Evolutionary conservation across 1,140 invertebrate species (phyloP).

Genomic region (Helicoverpa zea): DNA sequence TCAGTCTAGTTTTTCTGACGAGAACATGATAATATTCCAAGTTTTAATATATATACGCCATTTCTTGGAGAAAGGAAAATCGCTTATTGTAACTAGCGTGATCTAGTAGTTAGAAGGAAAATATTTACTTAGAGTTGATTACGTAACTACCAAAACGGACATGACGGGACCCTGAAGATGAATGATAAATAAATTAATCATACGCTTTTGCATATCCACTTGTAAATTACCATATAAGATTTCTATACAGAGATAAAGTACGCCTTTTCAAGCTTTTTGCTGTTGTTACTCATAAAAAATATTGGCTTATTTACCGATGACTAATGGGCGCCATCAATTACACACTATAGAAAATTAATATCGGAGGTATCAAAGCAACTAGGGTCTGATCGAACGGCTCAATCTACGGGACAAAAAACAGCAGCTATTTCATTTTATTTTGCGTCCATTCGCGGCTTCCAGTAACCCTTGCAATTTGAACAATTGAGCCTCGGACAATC

Average conservation of each 20-base stretch:
- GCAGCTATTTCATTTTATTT: constrained; percentile 30
- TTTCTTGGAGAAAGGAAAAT: too few relatives aligned
- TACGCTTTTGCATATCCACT: neutral
- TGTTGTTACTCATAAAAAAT: constrained; percentile 1
- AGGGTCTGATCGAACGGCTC: constrained; percentile 4
- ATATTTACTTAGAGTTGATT: too few relatives aligned
- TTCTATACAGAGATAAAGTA: neutral
- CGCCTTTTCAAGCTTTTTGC: constrained; percentile 14
- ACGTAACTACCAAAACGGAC: neutral
- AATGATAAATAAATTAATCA: constrained; percentile 9
- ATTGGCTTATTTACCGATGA: constrained; percentile 10
- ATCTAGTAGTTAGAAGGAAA: too few relatives aligned
- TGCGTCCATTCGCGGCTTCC: constrained; percentile 40
- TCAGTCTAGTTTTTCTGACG: too few relatives aligned
- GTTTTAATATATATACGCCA: too few relatives aligned
- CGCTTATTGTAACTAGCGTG: too few relatives aligned
- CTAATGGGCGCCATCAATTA: constrained; percentile 5
- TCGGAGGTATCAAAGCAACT: neutral
- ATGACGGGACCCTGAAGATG: neutral
- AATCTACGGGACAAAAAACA: constrained; percentile 37
- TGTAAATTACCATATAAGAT: constrained; percentile 1
- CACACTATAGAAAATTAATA: constrained; percentile 1
- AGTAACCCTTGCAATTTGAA: constrained; percentile 41
- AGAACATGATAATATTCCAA: neutral
- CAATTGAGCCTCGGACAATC: constrained; percentile 44